Evolutionary conservation across 1,140 invertebrate species (phyloP).

Genomic region (Goniozus legneri): DNA sequence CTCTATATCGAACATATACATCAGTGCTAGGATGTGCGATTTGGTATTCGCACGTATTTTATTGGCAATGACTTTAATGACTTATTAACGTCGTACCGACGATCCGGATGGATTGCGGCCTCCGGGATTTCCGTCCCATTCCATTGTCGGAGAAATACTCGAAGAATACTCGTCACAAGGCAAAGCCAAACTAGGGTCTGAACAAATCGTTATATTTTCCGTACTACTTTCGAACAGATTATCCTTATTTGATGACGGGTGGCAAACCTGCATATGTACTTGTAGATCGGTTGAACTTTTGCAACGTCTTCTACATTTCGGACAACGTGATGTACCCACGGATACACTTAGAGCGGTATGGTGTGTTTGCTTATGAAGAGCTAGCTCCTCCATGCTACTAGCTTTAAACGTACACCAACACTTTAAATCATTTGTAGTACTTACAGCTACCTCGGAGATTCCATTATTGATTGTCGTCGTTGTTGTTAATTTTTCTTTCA

Average conservation of each 20-base stretch:
- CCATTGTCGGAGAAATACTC: conserved; percentile 40
- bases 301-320: conserved; percentile 78
- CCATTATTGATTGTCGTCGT: conserved; percentile 47
- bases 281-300: conserved; percentile 76
- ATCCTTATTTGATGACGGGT: conserved; percentile 47
- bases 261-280: conserved; percentile 69
- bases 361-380: conserved; percentile 45
- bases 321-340: conserved; percentile 74
- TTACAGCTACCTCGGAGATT: conserved; percentile 48
- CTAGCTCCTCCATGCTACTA: conserved; percentile 37
- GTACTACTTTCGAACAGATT: conserved; percentile 35
- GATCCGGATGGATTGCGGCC: conserved; percentile 39
- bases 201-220: conserved; percentile 37
- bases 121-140: conserved; percentile 39
- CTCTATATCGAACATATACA: too few relatives aligned
- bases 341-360: conserved; percentile 49
- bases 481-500: conserved; percentile 70
- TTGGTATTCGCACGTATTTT: too few relatives aligned
- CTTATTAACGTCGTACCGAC: conserved; percentile 42
- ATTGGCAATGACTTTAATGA: too few relatives aligned
- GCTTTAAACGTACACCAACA: conserved; percentile 53
- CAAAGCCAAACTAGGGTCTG: conserved; percentile 29
- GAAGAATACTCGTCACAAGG: conserved; percentile 42
- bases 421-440: conserved; percentile 42
- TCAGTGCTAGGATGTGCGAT: too few relatives aligned